Percentiles rank a stretch among this genome's conserved stretches.
Evolutionary conservation across 2,797 vertebrate species (phyloP).

Genomic region (Clarias fuscus): DNA sequence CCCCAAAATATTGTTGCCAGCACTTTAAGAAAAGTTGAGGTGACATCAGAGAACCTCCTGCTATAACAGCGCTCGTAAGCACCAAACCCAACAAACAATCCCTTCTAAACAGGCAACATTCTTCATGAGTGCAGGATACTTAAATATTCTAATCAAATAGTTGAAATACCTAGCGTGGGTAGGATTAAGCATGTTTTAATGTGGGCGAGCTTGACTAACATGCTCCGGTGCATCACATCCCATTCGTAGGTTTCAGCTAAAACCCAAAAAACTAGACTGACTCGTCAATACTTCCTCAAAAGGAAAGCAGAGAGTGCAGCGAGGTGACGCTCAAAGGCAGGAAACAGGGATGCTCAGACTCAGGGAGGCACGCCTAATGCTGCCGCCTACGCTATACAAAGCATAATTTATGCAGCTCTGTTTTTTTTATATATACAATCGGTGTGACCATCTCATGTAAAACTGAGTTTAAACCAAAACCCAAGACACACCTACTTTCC

Average conservation of each 20-base stretch:
- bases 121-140: too few relatives aligned
- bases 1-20: too few relatives aligned
- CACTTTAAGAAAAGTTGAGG: too few relatives aligned
- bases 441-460: neutral
- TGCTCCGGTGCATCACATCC: neutral
- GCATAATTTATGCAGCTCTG: neutral
- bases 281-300: neutral
- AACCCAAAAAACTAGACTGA: neutral
- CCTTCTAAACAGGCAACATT: too few relatives aligned
- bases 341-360: too few relatives aligned
- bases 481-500: neutral
- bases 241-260: neutral
- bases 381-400: neutral
- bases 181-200: neutral
- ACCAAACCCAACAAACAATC: too few relatives aligned
- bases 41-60: too few relatives aligned
- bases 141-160: too few relatives aligned
- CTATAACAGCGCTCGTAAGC: too few relatives aligned
- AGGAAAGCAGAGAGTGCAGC: neutral
- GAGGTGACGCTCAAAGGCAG: neutral
- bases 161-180: too few relatives aligned
- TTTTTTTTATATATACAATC: neutral
- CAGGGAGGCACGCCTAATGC: neutral
- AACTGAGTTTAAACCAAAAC: neutral
- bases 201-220: neutral